Evolutionary conservation across 1,140 invertebrate species (phyloP), one percentile per base, ranked within the genome.

Genomic region (Calliphora vicina): DNA sequence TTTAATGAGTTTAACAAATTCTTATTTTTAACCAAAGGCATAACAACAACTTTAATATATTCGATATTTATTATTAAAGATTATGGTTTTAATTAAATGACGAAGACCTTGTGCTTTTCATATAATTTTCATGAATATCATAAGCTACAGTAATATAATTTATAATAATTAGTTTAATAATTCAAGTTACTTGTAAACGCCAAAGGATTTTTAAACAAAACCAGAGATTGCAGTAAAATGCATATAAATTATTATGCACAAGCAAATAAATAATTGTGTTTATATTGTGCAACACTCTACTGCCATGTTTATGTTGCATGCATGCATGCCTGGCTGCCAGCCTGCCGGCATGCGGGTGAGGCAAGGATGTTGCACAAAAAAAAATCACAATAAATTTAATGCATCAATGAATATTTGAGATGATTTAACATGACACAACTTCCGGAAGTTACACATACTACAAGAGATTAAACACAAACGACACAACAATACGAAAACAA

Each of bases 361-460:
- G 26, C 26, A 74, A 35, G 72, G 8, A 74, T 42, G 29, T 74
- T 35, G 72, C 1, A 74, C 27, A 4, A 13, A 78, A 10, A 35
- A 10, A n/a, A 20, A 78, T 78, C 74, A 78, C 35, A 45, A 78
- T 45, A 43, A 20, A 78, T 78, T 78, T 43, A 78, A 78, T 78
- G 74, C 74, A 43, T 43, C 74, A 25, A 78, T 78, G 74, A 43
- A 43, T 43, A 43, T 78, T 78, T 78, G 74, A 78, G 29, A 43
- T 43, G 74, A 78, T 43, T 78, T 43, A 78, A 78, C 35, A 78
- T 78, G 74, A 78, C 74, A 78, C 20, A 76, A 67, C 61, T 67
- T 67, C 61, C 61, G 61, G 20, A 67, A 67, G 50, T 57, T 57
- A 23, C 10, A 67, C 61, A 67, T 23, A 23, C 61, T 67, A 67